A percentile compares a stretch with the other conserved stretches of the same genome.
These are phyloP conservation scores for Dendronephthya gigantea DNA, from an alignment of 64 coral and sea anemone genomes.

Conservation along the genomic window DNA sequence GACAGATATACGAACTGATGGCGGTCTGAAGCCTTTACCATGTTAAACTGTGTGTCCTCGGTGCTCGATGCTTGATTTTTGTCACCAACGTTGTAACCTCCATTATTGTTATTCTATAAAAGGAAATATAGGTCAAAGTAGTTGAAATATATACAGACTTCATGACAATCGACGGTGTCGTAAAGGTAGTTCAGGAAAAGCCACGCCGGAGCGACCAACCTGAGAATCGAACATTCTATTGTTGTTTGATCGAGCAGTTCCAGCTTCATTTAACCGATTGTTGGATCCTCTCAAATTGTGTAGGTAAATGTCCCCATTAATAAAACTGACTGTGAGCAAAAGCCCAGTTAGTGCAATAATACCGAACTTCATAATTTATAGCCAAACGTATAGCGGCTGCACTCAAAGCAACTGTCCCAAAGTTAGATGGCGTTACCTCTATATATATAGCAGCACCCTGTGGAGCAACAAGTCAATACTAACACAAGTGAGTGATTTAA, in stretches of 20 bases:
- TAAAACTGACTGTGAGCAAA: background rate
- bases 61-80: background rate
- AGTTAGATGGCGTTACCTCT: too few species aligned
- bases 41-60: background rate
- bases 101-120: conserved; percentile 1
- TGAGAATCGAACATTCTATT: background rate
- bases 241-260: background rate
- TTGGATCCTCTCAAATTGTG: background rate
- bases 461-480: too few species aligned
- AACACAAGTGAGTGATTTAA: too few species aligned
- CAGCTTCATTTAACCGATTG: background rate
- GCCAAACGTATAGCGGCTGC: too few species aligned
- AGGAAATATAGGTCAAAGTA: background rate
- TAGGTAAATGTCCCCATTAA: background rate
- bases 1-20: too few species aligned
- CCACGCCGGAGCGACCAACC: background rate
- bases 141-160: too few species aligned
- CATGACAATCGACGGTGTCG: too few species aligned
- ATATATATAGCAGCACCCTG: too few species aligned
- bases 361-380: too few species aligned
- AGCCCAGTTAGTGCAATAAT: background rate
- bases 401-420: too few species aligned
- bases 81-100: background rate
- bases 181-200: too few species aligned
- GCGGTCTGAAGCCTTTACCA: too few species aligned